phyloP scores from a whole-genome alignment of 2,113 vertebrate genomes.

The Phocoena phocoena region DNA sequence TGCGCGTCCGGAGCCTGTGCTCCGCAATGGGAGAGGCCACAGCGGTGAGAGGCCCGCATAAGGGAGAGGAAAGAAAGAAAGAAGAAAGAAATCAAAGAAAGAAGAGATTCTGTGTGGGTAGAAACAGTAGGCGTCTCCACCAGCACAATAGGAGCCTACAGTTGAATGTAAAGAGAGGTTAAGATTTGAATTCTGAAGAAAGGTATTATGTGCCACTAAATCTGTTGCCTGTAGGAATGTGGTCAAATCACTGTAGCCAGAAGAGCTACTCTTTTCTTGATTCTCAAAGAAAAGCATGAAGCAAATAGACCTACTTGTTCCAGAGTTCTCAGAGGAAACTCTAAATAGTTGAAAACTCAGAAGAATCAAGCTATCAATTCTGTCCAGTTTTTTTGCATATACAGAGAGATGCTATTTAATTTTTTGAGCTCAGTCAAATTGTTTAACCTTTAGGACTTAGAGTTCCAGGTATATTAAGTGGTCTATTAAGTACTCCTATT shows the following conservation, averaged over 20 bases:
- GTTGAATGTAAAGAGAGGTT: neutral
- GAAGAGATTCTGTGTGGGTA: neutral
- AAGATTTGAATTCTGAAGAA: neutral
- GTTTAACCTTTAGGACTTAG: neutral
- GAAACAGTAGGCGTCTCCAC: neutral
- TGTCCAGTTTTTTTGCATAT: neutral
- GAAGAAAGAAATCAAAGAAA: neutral
- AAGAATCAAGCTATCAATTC: neutral
- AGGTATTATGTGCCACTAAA: rapidly evolving
- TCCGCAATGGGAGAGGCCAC: too few species aligned
- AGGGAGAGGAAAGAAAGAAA: neutral
- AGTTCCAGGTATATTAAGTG: neutral
- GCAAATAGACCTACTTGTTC: neutral
- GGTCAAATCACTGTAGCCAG: neutral
- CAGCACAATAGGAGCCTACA: neutral
- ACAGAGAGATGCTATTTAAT: neutral
- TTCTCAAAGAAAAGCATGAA: neutral
- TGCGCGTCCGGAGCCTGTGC: too few species aligned
- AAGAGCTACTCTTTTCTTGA: neutral
- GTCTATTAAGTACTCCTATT: too few species aligned
- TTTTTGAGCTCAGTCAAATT: neutral
- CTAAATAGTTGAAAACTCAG: neutral
- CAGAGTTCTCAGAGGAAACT: neutral
- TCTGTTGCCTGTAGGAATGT: neutral
- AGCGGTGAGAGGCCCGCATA: too few species aligned